Conservation (phyloP, 2,888 invertebrate species). For the Nephrocerus scutellatus region DNA sequence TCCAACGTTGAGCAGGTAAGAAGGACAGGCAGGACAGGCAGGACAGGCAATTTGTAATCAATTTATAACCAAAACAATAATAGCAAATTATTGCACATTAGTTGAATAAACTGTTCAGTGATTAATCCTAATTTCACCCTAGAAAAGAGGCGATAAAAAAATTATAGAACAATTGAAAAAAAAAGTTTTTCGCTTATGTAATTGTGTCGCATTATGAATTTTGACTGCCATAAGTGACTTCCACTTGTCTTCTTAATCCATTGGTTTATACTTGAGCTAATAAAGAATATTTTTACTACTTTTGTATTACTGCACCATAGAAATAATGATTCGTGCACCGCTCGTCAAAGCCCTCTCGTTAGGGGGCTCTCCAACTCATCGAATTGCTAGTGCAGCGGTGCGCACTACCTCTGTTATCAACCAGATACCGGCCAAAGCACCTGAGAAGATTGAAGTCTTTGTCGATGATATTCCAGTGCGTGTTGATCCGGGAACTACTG, state of each 20-base stretch:
- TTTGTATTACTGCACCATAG: slow-evolving; percentile 24
- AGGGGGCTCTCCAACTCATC: slow-evolving; percentile 41
- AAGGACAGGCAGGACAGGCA: too few species aligned
- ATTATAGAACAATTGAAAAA: too few species aligned
- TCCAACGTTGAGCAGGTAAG: not conserved
- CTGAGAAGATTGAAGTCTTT: slow-evolving; percentile 88
- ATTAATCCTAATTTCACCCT: too few species aligned
- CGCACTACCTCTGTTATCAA: slow-evolving; percentile 48
- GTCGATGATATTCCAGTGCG: slow-evolving; percentile 93
- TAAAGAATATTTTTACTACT: not conserved
- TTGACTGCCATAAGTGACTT: too few species aligned
- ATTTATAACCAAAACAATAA: too few species aligned
- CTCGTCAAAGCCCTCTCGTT: slow-evolving; percentile 60
- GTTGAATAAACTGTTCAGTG: too few species aligned
- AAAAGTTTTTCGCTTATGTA: slow-evolving; percentile 22
- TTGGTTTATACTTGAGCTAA: slow-evolving; percentile 3
- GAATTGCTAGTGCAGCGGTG: slow-evolving; percentile 49
- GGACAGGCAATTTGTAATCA: too few species aligned
- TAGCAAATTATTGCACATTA: too few species aligned
- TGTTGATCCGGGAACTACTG: slow-evolving; percentile 94
- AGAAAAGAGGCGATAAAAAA: too few species aligned
- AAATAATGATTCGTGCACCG: slow-evolving; percentile 68
- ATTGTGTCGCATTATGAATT: too few species aligned
- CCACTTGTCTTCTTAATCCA: too few species aligned
- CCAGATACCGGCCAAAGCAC: slow-evolving; percentile 50